Evolutionary conservation across 2,888 invertebrate species (phyloP), one percentile per base, ranked within the genome.

Genomic region (Drosophila monieri): DNA sequence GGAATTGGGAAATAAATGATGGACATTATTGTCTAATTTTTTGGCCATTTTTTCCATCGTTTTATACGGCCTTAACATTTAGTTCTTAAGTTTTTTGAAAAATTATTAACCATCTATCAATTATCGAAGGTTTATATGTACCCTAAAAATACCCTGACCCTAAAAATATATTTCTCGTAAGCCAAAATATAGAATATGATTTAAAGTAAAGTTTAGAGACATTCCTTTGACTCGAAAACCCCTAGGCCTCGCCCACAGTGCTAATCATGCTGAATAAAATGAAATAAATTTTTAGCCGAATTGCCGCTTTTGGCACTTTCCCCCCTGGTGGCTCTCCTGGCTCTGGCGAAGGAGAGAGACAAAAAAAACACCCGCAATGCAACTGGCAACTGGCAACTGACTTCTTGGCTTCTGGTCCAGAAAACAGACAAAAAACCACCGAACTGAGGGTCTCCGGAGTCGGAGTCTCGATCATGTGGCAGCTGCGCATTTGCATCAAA

Each of bases 261-360:
- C 60, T 64, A 32, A 61, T 60, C 56, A 47, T 62, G 73, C 59
- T 69, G 70, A 79, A 83, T 79, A 67, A 79, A 83, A 83, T 83
- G 70, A 78, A 81, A 79, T 79, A 79, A 43, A 74, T 81, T 80
- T 80, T 73, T 62, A 35, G 80, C 73, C 83, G 86, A 80, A 85
- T 80, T 78, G 80, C 79, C 77, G 83, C 62, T 83, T 83, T 81
- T 23, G 67, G 57, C 58, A 47, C 56, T 48, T 43, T 44, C 3
- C 67, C 54, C 32, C 64, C 2, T 18, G 18, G 18, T 18, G 18
- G 37, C 54, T 23, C 32, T 32, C 6, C 6, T 15, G 15, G 39
- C n/a, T n/a, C n/a, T n/a, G n/a, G n/a, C n/a, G n/a, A n/a, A n/a
- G n/a, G n/a, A n/a, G n/a, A n/a, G n/a, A n/a, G n/a, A n/a, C 15